These are phyloP conservation scores for Tuta absoluta DNA, from an alignment of 2,888 invertebrate genomes.

Conservation along the genomic window DNA sequence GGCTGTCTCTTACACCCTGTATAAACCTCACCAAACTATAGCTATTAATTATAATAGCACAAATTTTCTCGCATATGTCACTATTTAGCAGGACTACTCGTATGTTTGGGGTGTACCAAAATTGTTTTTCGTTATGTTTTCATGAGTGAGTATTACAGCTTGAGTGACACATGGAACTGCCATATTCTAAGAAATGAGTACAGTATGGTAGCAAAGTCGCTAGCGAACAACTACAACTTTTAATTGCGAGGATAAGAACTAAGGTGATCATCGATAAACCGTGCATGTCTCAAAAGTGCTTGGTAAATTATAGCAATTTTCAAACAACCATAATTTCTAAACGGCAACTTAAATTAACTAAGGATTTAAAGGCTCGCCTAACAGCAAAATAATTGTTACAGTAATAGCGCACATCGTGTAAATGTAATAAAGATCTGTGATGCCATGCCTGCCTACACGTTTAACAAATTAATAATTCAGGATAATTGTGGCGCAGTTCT, in stretches of 20 bases:
- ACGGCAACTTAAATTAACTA: constrained; percentile 54
- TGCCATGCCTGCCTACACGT: background rate
- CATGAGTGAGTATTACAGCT: too few relatives aligned
- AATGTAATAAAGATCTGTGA: constrained; percentile 45
- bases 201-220: background rate
- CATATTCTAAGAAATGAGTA: background rate
- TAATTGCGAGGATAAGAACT: background rate
- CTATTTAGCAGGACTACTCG: too few relatives aligned
- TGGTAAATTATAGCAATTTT: constrained; percentile 54
- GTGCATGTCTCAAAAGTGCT: constrained; percentile 42
- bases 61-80: too few relatives aligned
- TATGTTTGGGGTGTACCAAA: too few relatives aligned
- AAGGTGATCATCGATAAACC: constrained; percentile 35
- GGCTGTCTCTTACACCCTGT: too few relatives aligned
- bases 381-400: constrained; percentile 52
- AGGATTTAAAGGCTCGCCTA: constrained; percentile 42
- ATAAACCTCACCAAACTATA: too few relatives aligned
- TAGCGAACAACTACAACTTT: background rate
- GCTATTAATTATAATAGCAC: too few relatives aligned
- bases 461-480: background rate
- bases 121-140: too few relatives aligned
- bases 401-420: constrained; percentile 46
- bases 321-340: constrained; percentile 49
- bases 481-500: background rate
- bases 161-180: too few relatives aligned